phyloP scores from a whole-genome alignment of 2,113 vertebrate species.

The Felis chaus region DNA sequence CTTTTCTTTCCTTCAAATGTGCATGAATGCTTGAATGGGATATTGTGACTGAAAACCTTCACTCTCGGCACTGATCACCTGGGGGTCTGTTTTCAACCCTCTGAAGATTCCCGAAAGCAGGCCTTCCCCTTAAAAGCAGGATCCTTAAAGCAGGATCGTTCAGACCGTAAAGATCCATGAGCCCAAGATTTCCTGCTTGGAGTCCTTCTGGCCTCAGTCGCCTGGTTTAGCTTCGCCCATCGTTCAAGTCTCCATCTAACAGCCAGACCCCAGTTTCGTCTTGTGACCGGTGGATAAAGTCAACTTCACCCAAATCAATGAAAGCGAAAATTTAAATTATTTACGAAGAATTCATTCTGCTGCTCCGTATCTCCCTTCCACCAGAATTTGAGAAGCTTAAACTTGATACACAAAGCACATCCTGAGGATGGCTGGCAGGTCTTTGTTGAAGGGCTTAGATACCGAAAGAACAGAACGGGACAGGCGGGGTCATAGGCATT shows the following conservation, averaged over 20 bases:
- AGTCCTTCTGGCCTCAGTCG: neutral
- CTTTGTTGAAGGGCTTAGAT: neutral
- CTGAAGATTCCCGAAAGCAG: neutral
- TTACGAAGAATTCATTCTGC: neutral
- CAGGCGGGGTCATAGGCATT: neutral
- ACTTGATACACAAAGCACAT: neutral
- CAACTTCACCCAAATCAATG: neutral
- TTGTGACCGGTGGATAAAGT: neutral
- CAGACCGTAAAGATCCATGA: neutral
- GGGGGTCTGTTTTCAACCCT: neutral
- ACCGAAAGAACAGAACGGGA: neutral
- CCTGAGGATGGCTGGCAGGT: neutral
- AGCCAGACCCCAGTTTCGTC: neutral
- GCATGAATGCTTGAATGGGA: constrained; percentile 3
- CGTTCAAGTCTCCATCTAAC: neutral
- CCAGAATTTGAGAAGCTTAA: neutral
- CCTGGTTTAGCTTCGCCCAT: neutral
- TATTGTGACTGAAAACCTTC: neutral
- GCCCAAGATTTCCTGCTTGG: neutral
- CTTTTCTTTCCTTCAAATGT: constrained; percentile 10
- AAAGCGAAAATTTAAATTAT: neutral
- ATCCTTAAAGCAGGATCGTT: neutral
- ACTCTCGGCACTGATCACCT: neutral
- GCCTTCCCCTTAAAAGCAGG: neutral
- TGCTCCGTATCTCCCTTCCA: neutral